phyloP scores from a whole-genome alignment of 2,888 invertebrate genomes.

The Patella pellucida region DNA sequence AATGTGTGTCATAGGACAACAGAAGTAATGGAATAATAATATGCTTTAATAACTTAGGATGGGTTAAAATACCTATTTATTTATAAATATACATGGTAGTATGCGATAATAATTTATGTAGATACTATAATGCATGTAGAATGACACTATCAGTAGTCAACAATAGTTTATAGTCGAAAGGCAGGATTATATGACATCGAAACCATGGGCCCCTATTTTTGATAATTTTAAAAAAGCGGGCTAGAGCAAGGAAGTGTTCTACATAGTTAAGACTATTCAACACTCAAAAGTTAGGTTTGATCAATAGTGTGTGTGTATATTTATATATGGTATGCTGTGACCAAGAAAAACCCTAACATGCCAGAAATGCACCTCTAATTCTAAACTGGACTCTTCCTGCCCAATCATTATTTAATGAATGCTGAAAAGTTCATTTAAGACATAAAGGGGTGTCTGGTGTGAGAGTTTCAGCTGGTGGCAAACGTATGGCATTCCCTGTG shows the following conservation, averaged over 20 bases:
- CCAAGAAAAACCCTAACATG: constrained; percentile 1
- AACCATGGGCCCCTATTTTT: constrained; percentile 4
- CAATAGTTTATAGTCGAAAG: background rate
- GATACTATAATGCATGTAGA: no score
- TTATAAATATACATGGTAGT: no score
- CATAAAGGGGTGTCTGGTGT: no score
- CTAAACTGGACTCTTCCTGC: background rate
- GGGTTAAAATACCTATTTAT: no score
- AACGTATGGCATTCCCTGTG: constrained; percentile 9
- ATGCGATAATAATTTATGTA: no score
- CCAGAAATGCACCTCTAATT: background rate
- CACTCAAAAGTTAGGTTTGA: background rate
- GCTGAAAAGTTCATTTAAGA: no score
- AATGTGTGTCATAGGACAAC: no score
- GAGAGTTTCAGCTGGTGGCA: background rate
- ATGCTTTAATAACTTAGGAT: no score
- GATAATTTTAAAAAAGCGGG: background rate
- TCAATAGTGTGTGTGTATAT: constrained; percentile 6
- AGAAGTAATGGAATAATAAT: no score
- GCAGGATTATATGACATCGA: constrained; percentile 6
- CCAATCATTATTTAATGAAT: no score
- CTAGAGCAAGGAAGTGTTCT: constrained; percentile 11
- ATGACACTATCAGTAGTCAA: no score
- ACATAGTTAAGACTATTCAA: background rate
- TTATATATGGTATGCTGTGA: constrained; percentile 8